Evolutionary conservation across 1,140 invertebrate species (phyloP).

Genomic region (Muscidifurax raptorellus): DNA sequence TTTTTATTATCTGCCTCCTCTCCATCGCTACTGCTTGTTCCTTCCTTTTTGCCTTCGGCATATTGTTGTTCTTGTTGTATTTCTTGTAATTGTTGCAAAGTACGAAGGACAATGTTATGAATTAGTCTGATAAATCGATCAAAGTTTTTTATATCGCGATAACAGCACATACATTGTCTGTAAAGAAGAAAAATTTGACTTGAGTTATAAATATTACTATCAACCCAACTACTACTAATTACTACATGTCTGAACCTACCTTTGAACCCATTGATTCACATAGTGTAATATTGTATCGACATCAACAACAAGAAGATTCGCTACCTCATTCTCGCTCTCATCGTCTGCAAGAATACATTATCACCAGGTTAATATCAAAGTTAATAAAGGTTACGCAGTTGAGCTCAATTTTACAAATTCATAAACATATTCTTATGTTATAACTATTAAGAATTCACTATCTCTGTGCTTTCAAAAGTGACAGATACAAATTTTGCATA

Average conservation of each 20-base stretch:
- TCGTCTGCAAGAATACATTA: conserved; percentile 64
- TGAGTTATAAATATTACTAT: background rate
- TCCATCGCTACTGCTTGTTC: conserved; percentile 54
- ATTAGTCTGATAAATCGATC: conserved; percentile 91
- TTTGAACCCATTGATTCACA: conserved; percentile 74
- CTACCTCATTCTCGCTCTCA: conserved; percentile 69
- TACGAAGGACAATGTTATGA: conserved; percentile 86
- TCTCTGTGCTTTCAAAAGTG: no score
- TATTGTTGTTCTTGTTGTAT: conserved; percentile 78
- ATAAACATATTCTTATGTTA: no score
- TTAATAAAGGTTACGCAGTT: no score
- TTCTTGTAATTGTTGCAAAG: conserved; percentile 84
- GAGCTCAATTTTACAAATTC: no score
- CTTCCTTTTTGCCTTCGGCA: conserved; percentile 64
- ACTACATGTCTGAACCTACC: conserved; percentile 58
- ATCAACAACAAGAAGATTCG: conserved; percentile 66
- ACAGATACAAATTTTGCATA: no score
- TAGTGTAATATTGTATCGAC: conserved; percentile 72
- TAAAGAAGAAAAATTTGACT: conserved; percentile 61
- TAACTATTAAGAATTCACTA: no score
- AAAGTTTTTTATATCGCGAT: conserved; percentile 92
- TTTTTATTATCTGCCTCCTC: conserved; percentile 65
- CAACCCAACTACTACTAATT: background rate
- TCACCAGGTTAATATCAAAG: background rate
- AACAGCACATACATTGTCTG: conserved; percentile 95